These are phyloP conservation scores for Antennarius striatus DNA, from an alignment of 2,113 vertebrate genomes.

Conservation along the genomic window DNA sequence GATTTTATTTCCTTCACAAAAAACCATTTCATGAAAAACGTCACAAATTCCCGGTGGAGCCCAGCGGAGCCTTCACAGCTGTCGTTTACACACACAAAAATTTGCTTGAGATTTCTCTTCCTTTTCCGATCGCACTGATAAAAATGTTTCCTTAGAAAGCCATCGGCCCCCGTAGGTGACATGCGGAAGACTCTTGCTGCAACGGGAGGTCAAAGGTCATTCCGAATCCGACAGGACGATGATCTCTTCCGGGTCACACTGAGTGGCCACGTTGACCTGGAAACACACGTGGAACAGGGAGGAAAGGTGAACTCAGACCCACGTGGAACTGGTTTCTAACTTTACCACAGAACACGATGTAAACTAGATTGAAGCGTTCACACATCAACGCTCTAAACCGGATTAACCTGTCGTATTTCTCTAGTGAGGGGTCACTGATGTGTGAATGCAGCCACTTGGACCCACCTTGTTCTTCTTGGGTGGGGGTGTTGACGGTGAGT, in stretches of 20 bases:
- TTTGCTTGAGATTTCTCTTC: background rate
- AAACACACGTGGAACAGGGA: background rate
- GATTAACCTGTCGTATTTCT: too few species aligned
- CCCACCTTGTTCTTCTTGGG: slow-evolving; percentile 80
- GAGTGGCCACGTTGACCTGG: slow-evolving; percentile 87
- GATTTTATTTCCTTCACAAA: background rate
- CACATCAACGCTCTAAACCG: too few species aligned
- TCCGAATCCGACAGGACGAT: slow-evolving; percentile 89
- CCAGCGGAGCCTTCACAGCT: background rate
- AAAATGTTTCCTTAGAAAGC: too few species aligned
- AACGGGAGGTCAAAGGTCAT: slow-evolving; percentile 51
- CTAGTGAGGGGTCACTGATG: background rate
- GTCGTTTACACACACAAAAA: too few species aligned
- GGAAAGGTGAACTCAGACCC: background rate
- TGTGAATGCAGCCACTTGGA: too few species aligned
- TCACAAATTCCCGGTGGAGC: background rate
- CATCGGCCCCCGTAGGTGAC: background rate
- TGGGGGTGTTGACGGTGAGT: slow-evolving; percentile 78
- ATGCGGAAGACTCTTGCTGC: background rate
- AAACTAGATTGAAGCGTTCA: too few species aligned
- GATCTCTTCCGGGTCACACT: slow-evolving; percentile 89
- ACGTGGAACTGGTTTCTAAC: too few species aligned
- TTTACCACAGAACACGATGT: too few species aligned
- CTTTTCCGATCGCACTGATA: too few species aligned
- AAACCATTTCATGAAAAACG: background rate